Conservation (phyloP, 2,113 vertebrate species). For the Spheniscus mendiculus region DNA sequence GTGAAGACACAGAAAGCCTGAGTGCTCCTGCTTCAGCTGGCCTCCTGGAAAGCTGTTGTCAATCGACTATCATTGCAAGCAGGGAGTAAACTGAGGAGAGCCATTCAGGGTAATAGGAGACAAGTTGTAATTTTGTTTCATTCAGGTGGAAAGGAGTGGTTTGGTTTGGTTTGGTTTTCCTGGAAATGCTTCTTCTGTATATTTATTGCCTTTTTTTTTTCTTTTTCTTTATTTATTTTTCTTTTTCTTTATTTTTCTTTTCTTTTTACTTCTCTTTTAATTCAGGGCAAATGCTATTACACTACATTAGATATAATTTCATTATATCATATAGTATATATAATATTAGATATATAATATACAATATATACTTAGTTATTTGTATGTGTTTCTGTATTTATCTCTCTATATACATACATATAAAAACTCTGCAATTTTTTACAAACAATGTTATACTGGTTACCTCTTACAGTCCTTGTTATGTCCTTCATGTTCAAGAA, state of each 20-base stretch:
- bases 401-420: accelerated
- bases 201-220: neutral
- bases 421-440: neutral
- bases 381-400: neutral
- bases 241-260: neutral
- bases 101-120: neutral
- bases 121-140: neutral
- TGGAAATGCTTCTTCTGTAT: neutral
- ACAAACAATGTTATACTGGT: accelerated
- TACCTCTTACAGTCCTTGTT: neutral
- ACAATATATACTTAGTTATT: neutral
- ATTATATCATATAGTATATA: neutral
- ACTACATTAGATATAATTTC: neutral
- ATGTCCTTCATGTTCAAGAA: neutral
- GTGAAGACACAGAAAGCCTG: neutral
- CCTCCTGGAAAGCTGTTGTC: neutral
- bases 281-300: neutral
- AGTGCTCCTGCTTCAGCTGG: neutral
- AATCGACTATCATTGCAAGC: neutral
- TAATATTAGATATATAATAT: neutral
- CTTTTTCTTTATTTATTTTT: no score
- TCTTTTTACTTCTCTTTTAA: neutral
- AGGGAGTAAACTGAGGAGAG: neutral
- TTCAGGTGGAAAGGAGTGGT: neutral
- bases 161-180: neutral